Evolutionary conservation across 2,888 invertebrate genomes (phyloP).

Genomic region (Drosophila hawaiiensis): DNA sequence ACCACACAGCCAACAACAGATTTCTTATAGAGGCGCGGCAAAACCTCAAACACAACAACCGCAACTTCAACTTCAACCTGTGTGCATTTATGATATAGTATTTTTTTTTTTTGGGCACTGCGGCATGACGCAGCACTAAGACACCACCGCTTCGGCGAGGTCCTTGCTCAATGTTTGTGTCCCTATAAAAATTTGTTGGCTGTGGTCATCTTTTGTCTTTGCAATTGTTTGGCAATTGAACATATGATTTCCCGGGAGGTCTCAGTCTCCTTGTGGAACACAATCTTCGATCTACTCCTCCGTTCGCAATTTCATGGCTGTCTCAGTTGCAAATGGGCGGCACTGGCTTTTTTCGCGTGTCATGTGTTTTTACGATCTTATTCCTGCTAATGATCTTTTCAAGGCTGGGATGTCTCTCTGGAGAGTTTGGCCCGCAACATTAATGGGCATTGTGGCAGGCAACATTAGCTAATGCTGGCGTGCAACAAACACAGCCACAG

Average conservation of each 20-base stretch:
- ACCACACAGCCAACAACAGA: slow-evolving; percentile 53
- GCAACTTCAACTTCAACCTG: slow-evolving; percentile 59
- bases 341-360: slow-evolving; percentile 72
- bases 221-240: slow-evolving; percentile 77
- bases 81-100: slow-evolving; percentile 72
- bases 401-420: slow-evolving; percentile 26
- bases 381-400: slow-evolving; percentile 75
- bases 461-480: slow-evolving; percentile 58
- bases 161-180: slow-evolving; percentile 65
- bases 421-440: slow-evolving; percentile 14
- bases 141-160: slow-evolving; percentile 32
- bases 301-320: slow-evolving; percentile 71
- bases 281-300: slow-evolving; percentile 20
- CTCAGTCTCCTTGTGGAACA: slow-evolving; percentile 16
- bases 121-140: slow-evolving; percentile 68
- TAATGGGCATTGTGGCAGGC: slow-evolving; percentile 40
- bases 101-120: slow-evolving; percentile 41
- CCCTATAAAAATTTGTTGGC: slow-evolving; percentile 62
- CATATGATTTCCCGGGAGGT: slow-evolving; percentile 74
- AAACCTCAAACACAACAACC: slow-evolving; percentile 68
- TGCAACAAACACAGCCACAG: slow-evolving; percentile 5
- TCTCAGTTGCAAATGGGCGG: slow-evolving; percentile 59
- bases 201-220: slow-evolving; percentile 59
- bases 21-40: slow-evolving; percentile 59
- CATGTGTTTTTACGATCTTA: slow-evolving; percentile 77